Base-by-base conservation (phyloP, 2,113 vertebrate species). In the Esox niger region DNA sequence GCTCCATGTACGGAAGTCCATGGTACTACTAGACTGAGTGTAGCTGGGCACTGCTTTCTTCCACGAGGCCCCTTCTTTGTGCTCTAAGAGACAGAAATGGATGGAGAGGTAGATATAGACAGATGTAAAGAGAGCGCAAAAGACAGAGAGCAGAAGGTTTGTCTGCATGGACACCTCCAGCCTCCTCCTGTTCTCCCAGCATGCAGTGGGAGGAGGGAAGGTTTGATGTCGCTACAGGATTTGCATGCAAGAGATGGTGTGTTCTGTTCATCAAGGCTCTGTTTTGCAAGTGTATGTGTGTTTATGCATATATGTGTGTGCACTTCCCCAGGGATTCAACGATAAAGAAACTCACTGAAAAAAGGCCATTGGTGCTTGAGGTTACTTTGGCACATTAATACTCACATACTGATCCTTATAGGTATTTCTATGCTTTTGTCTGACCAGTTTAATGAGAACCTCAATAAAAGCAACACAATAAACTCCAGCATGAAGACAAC, bases 41-140 rank as follows among this genome's bases (percentile, higher is more conserved):
- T 98, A 98, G 90, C 95, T 98, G 74, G 97, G 96, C 83, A 98
- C 92, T 8, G 94, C 89, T 90, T 93, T 96, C 88, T 93, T 91
- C 95, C 97, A 97, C 35, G 97, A 94, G 21, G 91, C 88, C 60
- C 92, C 95, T 43, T 43, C 38, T 88, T 92, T 92, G 90, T 90
- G 94, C 78, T 98, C 96, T 96, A 91, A 47, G 33, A 64, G 38
- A 47, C n/a, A 58, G 70, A 55, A 59, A 64, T 54, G 46, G 66
- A 57, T 70, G 65, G 66, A 43, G 54, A 68, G 66, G 56, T 17
- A 65, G 33, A 59, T 8, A 49, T 20, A 68, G 38, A 60, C 38
- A 32, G 57, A 49, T 27, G 30, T 35, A 59, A 20, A 60, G 32
- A 68, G 56, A 68, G 43, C 60, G 66, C 32, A 61, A 60, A 26